phyloP scores from a whole-genome alignment of 2,888 invertebrate genomes.

The Lasioglossum leucozonium region DNA sequence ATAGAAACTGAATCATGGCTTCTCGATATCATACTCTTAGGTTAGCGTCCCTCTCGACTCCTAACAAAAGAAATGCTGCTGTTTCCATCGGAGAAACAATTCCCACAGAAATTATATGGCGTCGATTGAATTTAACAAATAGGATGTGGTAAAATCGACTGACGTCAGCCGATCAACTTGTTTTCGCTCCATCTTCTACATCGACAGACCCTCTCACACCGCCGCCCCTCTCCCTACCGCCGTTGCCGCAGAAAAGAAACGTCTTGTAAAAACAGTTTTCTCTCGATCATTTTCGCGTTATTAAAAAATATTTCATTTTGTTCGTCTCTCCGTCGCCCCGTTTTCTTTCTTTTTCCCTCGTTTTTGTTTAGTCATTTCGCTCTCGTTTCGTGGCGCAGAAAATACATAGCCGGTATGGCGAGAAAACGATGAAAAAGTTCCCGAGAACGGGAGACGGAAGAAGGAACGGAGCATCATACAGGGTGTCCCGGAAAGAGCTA shows the following conservation, averaged over 20 bases:
- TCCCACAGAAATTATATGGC: neutral
- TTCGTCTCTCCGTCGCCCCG: conserved; percentile 49
- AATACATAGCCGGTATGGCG: conserved; percentile 17
- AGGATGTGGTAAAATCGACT: neutral
- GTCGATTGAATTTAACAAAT: neutral
- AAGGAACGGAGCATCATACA: conserved; percentile 54
- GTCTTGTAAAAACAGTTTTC: conserved; percentile 42
- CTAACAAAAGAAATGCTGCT: neutral
- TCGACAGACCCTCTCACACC: neutral
- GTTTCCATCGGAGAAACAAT: neutral
- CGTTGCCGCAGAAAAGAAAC: neutral
- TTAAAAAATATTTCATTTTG: conserved; percentile 74
- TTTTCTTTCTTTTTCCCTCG: neutral
- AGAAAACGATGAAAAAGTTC: conserved; percentile 28
- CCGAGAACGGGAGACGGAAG: conserved; percentile 49
- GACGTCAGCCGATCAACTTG: neutral
- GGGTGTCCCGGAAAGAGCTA: conserved; percentile 63
- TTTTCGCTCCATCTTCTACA: conserved; percentile 14
- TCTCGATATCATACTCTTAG: neutral
- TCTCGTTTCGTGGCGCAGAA: conserved; percentile 32
- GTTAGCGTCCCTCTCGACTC: neutral
- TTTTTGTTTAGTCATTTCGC: conserved; percentile 19
- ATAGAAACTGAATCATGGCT: conserved; percentile 42
- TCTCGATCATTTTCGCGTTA: conserved; percentile 59
- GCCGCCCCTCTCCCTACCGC: neutral